Evolutionary conservation across 1,140 invertebrate genomes (phyloP), one percentile per base, ranked within the genome.

Genomic region (Anadara kagoshimensis): DNA sequence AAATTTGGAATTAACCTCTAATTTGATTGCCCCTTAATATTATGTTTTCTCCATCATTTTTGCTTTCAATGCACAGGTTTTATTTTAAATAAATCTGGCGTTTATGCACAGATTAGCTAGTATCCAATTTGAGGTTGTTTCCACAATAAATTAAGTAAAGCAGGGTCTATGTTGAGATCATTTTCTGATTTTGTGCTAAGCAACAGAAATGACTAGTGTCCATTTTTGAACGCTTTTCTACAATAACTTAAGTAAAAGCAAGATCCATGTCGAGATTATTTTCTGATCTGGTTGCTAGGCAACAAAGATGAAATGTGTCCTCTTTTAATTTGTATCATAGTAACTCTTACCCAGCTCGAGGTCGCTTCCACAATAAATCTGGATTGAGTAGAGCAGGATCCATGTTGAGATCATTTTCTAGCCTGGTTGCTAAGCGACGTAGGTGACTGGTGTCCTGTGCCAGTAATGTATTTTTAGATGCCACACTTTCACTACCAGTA

Each of bases 301-400:
- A 49, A 49, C 14, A 49, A 18, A 0, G 16, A 49, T 4, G n/a
- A 49, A 5, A 18, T 11, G 4, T 18, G 8, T 14, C 47, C 7
- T 49, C 2, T 18, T n/a, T 18, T 18, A n/a, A 10, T 49, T 49
- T 49, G 16, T 49, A 0, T 18, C 16, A 18, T 49, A 18, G 47
- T 18, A 4, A 0, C 16, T 49, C n/a, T 76, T 66, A 85, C 85
- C 79, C 77, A 41, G 80, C 51, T 41, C 67, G 67, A n/a, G 72
- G 69, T 24, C 85, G 58, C 59, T 82, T 83, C 84, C 85, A 87
- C 11, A 87, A 63, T 3, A 66, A 54, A 49, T 86, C 84, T 26
- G 85, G 85, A 76, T 86, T 84, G 7, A 88, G 75, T n/a, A 86
- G 77, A n/a, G 75, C 69, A 11, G 74, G 62, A 58, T 84, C 85